A percentile compares a stretch with the other conserved stretches of the same genome.
phyloP scores from a whole-genome alignment of 2,888 invertebrate genomes.

The Loripinus fragilis region DNA sequence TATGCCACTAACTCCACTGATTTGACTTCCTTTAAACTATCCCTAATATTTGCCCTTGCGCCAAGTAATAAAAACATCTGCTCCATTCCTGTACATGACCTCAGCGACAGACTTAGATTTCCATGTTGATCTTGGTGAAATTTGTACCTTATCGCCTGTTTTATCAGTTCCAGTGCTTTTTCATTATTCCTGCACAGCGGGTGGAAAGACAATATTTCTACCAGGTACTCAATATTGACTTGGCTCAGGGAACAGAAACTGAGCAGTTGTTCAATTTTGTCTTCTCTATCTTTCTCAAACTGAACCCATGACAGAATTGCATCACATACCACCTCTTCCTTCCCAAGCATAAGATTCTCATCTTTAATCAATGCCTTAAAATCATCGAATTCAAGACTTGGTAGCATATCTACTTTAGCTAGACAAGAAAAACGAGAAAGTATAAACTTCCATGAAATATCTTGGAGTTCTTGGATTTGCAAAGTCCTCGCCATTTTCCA shows the following conservation, averaged over 20 bases:
- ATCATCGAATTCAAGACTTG: slow-evolving; percentile 34
- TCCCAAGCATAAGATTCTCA: slow-evolving; percentile 27
- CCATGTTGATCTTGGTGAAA: slow-evolving; percentile 37
- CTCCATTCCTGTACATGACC: slow-evolving; percentile 32
- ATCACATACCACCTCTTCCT: slow-evolving; percentile 38
- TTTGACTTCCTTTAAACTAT: not conserved
- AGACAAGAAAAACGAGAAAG: slow-evolving; percentile 31
- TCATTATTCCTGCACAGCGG: slow-evolving; percentile 31
- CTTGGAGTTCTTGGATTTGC: slow-evolving; percentile 19
- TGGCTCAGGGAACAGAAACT: slow-evolving; percentile 39
- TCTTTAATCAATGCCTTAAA: slow-evolving; percentile 33
- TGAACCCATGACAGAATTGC: slow-evolving; percentile 39
- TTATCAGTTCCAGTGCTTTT: slow-evolving; percentile 28
- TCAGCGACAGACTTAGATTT: slow-evolving; percentile 32
- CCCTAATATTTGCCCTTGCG: not conserved
- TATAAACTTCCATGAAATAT: slow-evolving; percentile 26
- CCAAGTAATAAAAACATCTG: slow-evolving; percentile 26
- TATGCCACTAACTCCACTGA: not conserved
- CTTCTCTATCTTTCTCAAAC: slow-evolving; percentile 30
- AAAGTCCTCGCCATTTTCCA: slow-evolving; percentile 43
- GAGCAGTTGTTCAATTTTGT: slow-evolving; percentile 14
- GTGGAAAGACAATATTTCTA: slow-evolving; percentile 42
- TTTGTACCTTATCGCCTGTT: slow-evolving; percentile 29
- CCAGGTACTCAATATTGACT: slow-evolving; percentile 24
- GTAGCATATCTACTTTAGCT: not conserved